A percentile compares a stretch with the other conserved stretches of the same genome.
These are phyloP conservation scores for Onychostoma macrolepis DNA, from an alignment of 2,113 vertebrate species.

Conservation along the genomic window DNA sequence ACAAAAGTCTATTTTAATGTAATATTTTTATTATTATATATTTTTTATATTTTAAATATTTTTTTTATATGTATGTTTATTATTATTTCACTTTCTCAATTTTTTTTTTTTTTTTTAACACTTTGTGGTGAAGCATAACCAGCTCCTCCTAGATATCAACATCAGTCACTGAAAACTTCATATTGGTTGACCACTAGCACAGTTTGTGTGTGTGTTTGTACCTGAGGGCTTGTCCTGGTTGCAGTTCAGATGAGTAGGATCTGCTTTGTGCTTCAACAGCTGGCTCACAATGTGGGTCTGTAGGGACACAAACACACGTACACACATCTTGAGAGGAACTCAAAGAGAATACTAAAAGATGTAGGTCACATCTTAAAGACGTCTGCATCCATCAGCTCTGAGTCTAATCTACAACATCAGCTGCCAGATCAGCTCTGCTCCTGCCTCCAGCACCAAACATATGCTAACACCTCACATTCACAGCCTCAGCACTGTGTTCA, in stretches of 20 bases:
- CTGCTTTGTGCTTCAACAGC: slow-evolving; percentile 83
- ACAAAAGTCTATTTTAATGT: too few species aligned
- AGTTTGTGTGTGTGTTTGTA: slow-evolving; percentile 59
- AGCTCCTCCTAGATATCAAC: background rate
- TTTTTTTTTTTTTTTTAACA: background rate
- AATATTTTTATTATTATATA: too few species aligned
- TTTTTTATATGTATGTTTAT: too few species aligned
- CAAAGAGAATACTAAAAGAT: slow-evolving; percentile 52
- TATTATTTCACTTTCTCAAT: too few species aligned
- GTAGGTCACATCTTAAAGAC: slow-evolving; percentile 49
- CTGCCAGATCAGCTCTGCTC: background rate
- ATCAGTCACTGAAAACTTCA: background rate
- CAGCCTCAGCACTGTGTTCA: background rate
- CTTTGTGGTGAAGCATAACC: background rate
- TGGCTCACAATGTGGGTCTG: slow-evolving; percentile 88
- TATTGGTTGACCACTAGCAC: background rate
- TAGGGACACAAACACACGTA: slow-evolving; percentile 52
- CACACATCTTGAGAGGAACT: slow-evolving; percentile 40
- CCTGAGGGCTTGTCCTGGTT: slow-evolving; percentile 93
- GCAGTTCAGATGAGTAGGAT: slow-evolving; percentile 88
- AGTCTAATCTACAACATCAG: slow-evolving; percentile 23
- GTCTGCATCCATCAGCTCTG: slow-evolving; percentile 30
- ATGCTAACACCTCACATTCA: background rate
- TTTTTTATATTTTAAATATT: too few species aligned
- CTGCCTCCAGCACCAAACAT: background rate